Percentiles rank a stretch among this genome's conserved stretches.
phyloP scores from a whole-genome alignment of 1,140 invertebrate genomes.

The Bradysia coprophila region DNA sequence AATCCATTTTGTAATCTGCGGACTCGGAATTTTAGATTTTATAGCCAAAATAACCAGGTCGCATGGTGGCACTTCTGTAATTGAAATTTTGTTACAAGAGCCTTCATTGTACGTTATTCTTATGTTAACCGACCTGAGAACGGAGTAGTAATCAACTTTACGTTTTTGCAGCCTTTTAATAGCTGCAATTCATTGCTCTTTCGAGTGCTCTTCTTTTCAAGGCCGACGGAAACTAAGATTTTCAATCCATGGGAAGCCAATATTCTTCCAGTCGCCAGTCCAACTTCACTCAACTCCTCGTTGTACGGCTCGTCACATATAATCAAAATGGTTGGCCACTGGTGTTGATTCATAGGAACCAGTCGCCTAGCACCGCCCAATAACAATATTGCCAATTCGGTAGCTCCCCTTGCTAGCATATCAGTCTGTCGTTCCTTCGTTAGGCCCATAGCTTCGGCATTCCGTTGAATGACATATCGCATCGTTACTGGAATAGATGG shows the following conservation, averaged over 20 bases:
- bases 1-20: constrained; percentile 36
- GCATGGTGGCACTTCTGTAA: constrained; percentile 33
- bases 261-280: constrained; percentile 58
- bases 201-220: constrained; percentile 20
- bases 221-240: constrained; percentile 40
- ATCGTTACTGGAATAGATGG: constrained; percentile 50
- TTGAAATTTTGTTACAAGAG: constrained; percentile 11
- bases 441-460: constrained; percentile 45
- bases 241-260: constrained; percentile 65
- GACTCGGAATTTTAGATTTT: constrained; percentile 14
- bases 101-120: constrained; percentile 22
- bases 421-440: constrained; percentile 49
- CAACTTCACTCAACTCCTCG: constrained; percentile 37
- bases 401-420: constrained; percentile 51
- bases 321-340: constrained; percentile 56
- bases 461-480: constrained; percentile 40
- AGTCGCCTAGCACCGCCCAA: constrained; percentile 53
- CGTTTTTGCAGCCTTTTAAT: no score
- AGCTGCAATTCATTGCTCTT: constrained; percentile 20
- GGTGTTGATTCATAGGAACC: constrained; percentile 64
- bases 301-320: constrained; percentile 31
- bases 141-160: no score
- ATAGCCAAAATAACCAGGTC: constrained; percentile 52
- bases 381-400: constrained; percentile 59
- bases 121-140: no score